Evolutionary conservation across 2,113 vertebrate genomes (phyloP).

Genomic region (Orientallactaga bullata): DNA sequence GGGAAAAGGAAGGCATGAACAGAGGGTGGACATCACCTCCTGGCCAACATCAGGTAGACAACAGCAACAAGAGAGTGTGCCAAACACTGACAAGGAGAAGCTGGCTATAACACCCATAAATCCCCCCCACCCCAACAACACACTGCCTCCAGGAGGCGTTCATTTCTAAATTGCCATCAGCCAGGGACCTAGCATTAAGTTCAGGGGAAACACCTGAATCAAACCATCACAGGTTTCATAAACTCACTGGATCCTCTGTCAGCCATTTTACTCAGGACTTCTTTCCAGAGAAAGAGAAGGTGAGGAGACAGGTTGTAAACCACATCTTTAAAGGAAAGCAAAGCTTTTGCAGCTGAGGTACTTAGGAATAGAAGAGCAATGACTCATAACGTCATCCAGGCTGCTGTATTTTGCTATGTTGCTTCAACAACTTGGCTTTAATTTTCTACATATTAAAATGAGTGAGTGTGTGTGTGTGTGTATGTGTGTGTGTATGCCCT

Average conservation of each 20-base stretch:
- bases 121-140: too few species aligned
- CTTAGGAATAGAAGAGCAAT: not conserved
- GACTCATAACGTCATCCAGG: not conserved
- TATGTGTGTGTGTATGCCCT: not conserved
- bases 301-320: not conserved
- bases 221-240: not conserved
- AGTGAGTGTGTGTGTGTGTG: not conserved
- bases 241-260: not conserved
- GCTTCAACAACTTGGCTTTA: constrained; percentile 43
- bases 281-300: not conserved
- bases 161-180: too few species aligned
- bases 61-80: too few species aligned
- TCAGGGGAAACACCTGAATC: too few species aligned
- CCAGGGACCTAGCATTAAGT: too few species aligned
- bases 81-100: too few species aligned
- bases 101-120: too few species aligned
- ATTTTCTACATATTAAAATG: constrained; percentile 55
- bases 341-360: not conserved
- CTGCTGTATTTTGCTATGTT: not conserved
- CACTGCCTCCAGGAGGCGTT: too few species aligned
- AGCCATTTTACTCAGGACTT: constrained; percentile 23
- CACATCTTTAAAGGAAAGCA: not conserved
- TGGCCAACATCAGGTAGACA: too few species aligned
- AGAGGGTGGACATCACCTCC: too few species aligned
- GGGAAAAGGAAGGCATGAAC: too few species aligned